These are phyloP conservation scores for Pimephales promelas DNA, from an alignment of 2,113 vertebrate genomes.

Conservation along the genomic window DNA sequence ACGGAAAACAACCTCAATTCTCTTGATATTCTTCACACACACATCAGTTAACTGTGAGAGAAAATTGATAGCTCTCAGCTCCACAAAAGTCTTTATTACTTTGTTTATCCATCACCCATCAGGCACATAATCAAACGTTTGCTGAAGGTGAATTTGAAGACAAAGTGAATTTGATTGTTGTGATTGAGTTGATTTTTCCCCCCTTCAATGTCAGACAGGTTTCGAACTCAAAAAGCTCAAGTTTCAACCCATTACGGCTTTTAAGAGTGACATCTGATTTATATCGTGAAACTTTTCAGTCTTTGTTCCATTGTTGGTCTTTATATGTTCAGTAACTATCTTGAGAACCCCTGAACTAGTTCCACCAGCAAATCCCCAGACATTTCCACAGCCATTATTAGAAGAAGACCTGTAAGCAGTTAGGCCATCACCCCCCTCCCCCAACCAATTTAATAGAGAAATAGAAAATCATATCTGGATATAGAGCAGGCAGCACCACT, in stretches of 20 bases:
- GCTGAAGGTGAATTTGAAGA: neutral
- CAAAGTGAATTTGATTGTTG: slow-evolving; percentile 19
- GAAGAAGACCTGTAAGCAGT: slow-evolving; percentile 19
- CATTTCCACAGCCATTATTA: slow-evolving; percentile 20
- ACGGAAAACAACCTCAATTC: neutral
- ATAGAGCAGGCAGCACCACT: slow-evolving; percentile 41
- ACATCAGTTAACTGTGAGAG: neutral
- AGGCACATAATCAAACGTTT: slow-evolving; percentile 6
- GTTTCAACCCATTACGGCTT: neutral
- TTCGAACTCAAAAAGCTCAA: neutral
- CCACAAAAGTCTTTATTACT: too few relatives aligned
- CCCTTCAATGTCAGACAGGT: neutral
- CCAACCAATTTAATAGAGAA: slow-evolving; percentile 3
- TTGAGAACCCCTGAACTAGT: slow-evolving; percentile 28
- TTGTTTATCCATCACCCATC: neutral
- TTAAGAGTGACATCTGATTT: neutral
- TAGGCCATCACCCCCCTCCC: neutral
- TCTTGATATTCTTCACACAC: neutral
- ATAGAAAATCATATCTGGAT: slow-evolving; percentile 29
- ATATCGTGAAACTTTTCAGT: neutral
- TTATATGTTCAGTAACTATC: slow-evolving; percentile 25
- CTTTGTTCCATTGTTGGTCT: neutral
- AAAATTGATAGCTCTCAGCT: neutral
- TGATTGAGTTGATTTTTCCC: neutral
- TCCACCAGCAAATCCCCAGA: neutral